Evolutionary conservation across 2,797 vertebrate species (phyloP).

Genomic region (Macropodus opercularis): DNA sequence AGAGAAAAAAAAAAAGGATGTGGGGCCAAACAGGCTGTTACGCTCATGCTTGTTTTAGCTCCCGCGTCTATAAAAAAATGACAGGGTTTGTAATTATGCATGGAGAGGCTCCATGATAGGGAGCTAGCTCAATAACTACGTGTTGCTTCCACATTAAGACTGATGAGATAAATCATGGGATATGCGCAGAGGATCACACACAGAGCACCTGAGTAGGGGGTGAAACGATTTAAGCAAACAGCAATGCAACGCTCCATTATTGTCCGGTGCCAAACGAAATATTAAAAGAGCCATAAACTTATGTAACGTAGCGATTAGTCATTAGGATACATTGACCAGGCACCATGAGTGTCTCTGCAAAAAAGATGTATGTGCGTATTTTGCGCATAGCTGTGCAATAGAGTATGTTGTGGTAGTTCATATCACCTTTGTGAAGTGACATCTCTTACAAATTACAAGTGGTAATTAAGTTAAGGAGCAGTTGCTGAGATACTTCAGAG

Average conservation of each 20-base stretch:
- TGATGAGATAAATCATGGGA: conserved; percentile 48
- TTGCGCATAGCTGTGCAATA: too few species aligned
- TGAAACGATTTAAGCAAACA: conserved; percentile 3
- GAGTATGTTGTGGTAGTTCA: background rate
- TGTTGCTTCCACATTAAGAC: conserved; percentile 57
- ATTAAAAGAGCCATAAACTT: background rate
- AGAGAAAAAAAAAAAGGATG: conserved; percentile 68
- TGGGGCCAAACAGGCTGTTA: conserved; percentile 76
- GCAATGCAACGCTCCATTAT: background rate
- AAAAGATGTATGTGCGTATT: background rate
- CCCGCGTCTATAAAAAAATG: conserved; percentile 75
- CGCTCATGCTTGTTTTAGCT: conserved; percentile 81
- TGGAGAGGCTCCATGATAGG: conserved; percentile 64
- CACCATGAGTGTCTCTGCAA: background rate
- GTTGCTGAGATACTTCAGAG: background rate
- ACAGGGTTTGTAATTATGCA: conserved; percentile 77
- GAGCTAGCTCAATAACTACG: conserved; percentile 64
- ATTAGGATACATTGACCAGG: background rate
- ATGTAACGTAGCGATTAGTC: background rate
- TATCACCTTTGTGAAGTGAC: background rate
- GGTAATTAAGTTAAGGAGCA: background rate
- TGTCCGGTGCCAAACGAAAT: background rate
- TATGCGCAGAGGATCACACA: conserved; percentile 29
- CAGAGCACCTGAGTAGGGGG: conserved; percentile 31
- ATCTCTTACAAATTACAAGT: background rate